phyloP scores from a whole-genome alignment of 1,140 invertebrate genomes.

The Euwallacea similis region DNA sequence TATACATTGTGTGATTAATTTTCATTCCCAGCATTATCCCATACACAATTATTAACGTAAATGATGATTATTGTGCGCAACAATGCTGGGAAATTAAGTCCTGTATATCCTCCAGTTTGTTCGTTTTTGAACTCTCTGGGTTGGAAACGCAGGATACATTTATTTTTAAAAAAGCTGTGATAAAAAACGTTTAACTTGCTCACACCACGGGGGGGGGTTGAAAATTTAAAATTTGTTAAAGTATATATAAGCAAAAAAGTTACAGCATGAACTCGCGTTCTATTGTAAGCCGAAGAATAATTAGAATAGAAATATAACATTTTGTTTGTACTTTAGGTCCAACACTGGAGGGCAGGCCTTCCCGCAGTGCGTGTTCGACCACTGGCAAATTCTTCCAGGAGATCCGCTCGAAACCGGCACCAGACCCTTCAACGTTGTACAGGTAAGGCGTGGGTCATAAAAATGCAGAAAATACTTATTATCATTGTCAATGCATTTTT shows the following conservation, averaged over 20 bases:
- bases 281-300: background rate
- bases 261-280: too few species aligned
- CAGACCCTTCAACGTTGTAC: slow-evolving; percentile 84
- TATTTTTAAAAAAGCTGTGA: background rate
- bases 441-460: slow-evolving; percentile 57
- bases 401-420: slow-evolving; percentile 81
- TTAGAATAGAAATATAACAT: slow-evolving; percentile 6
- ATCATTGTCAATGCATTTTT: background rate
- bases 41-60: slow-evolving; percentile 10
- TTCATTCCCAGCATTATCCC: slow-evolving; percentile 24
- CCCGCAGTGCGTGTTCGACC: slow-evolving; percentile 99
- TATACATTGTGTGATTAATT: background rate
- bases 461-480: background rate
- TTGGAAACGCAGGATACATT: slow-evolving; percentile 23
- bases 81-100: slow-evolving; percentile 19
- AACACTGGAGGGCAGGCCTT: slow-evolving; percentile 99
- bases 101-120: slow-evolving; percentile 27
- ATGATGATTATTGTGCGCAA: background rate
- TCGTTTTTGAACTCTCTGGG: slow-evolving; percentile 4
- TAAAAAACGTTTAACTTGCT: too few species aligned
- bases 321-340: slow-evolving; percentile 57
- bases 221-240: too few species aligned
- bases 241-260: too few species aligned
- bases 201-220: too few species aligned
- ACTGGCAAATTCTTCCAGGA: slow-evolving; percentile 97